These are phyloP conservation scores for Drosophila willistoni DNA, from an alignment of 1,140 invertebrate genomes.

Conservation along the genomic window DNA sequence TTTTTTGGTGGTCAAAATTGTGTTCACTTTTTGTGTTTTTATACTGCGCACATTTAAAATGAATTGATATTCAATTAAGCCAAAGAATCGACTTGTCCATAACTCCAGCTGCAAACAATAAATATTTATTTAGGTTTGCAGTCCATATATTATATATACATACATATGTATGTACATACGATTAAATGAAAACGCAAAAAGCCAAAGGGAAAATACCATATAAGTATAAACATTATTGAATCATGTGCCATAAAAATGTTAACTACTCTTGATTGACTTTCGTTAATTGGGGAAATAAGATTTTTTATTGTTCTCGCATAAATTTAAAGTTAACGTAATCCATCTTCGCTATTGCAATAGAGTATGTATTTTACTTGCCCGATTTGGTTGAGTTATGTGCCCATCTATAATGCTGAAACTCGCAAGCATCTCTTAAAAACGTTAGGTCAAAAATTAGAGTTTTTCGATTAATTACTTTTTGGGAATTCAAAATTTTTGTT, in stretches of 20 bases:
- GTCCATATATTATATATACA: slow-evolving; percentile 69
- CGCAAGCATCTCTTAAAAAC: too few species aligned
- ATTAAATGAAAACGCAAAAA: slow-evolving; percentile 24
- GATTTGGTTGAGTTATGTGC: too few species aligned
- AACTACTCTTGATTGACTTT: neutral
- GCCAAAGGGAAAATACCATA: neutral
- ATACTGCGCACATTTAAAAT: slow-evolving; percentile 56
- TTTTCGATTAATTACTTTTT: too few species aligned
- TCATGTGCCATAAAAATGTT: neutral
- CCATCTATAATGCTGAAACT: too few species aligned
- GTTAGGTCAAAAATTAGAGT: too few species aligned
- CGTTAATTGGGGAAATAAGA: neutral
- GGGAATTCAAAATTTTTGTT: too few species aligned
- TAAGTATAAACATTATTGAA: neutral
- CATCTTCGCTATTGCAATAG: too few species aligned
- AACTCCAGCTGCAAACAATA: slow-evolving; percentile 58
- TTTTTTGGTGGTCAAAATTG: neutral
- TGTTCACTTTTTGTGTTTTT: neutral
- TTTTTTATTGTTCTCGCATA: neutral
- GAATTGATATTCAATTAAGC: slow-evolving; percentile 81
- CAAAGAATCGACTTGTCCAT: slow-evolving; percentile 37
- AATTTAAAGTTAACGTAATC: too few species aligned
- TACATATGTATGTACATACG: too few species aligned
- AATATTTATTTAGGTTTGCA: slow-evolving; percentile 81
- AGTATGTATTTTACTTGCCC: too few species aligned